phyloP scores from a whole-genome alignment of 1,140 invertebrate species.

The Neuroterus valhalla region DNA sequence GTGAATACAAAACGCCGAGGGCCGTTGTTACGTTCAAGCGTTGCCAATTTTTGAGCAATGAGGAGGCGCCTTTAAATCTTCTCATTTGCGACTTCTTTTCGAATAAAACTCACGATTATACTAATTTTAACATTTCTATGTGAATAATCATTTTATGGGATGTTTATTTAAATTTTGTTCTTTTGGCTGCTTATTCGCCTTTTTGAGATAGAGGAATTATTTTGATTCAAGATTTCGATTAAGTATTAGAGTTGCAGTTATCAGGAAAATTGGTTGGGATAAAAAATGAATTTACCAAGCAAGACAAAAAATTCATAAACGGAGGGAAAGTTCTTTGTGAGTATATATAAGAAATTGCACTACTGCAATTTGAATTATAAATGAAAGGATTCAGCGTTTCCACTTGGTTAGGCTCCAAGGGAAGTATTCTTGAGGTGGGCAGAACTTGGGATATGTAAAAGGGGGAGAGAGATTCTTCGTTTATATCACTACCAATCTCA shows the following conservation, averaged over 20 bases:
- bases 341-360: not conserved
- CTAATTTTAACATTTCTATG: not conserved
- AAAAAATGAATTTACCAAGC: not conserved
- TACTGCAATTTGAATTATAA: not conserved
- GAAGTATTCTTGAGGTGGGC: constrained; percentile 22
- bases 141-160: not conserved
- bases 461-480: constrained; percentile 16
- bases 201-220: no score
- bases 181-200: no score
- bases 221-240: not conserved
- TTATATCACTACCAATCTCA: constrained; percentile 22
- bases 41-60: constrained; percentile 8
- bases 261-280: not conserved
- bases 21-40: not conserved
- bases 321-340: not conserved
- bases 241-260: not conserved
- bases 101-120: not conserved
- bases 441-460: constrained; percentile 26
- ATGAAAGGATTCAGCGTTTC: not conserved
- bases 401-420: constrained; percentile 11
- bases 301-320: not conserved
- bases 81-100: not conserved
- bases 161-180: not conserved
- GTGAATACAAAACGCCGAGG: constrained; percentile 16
- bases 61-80: not conserved